Evolutionary conservation across 2,888 invertebrate genomes (phyloP).

Genomic region (Drosophila seclusa): DNA sequence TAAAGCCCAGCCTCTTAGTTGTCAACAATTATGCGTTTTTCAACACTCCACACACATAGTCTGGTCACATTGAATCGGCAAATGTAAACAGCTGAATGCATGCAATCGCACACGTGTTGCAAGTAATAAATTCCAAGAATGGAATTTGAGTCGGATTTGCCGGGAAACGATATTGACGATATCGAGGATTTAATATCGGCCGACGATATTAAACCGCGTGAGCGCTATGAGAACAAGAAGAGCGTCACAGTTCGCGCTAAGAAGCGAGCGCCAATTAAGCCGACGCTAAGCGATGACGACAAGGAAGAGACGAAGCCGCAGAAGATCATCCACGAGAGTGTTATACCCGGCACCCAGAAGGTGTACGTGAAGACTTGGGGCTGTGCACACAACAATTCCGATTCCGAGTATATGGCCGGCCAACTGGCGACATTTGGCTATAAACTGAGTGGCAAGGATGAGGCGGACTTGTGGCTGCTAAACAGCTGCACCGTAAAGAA

Average conservation of each 20-base stretch:
- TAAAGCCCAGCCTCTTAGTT: not conserved
- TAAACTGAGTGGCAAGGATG: constrained; percentile 90
- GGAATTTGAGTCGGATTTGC: constrained; percentile 54
- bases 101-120: constrained; percentile 59
- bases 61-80: constrained; percentile 36
- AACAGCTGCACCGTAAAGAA: constrained; percentile 99
- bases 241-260: constrained; percentile 89
- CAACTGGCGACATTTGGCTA: constrained; percentile 95
- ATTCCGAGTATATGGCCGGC: constrained; percentile 99
- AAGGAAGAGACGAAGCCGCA: constrained; percentile 1
- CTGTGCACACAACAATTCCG: constrained; percentile 98
- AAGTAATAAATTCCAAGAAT: constrained; percentile 20
- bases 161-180: constrained; percentile 87
- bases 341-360: constrained; percentile 90
- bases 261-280: constrained; percentile 83
- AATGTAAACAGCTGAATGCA: constrained; percentile 58
- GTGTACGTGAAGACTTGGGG: constrained; percentile 98
- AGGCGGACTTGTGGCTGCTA: constrained; percentile 96
- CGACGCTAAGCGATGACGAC: constrained; percentile 10
- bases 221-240: constrained; percentile 90
- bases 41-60: constrained; percentile 23
- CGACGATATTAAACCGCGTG: constrained; percentile 92
- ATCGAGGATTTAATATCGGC: constrained; percentile 94
- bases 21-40: constrained; percentile 5
- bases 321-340: constrained; percentile 86